Evolutionary conservation across 2,797 vertebrate genomes (phyloP).

Genomic region (Premnoplex brunnescens): DNA sequence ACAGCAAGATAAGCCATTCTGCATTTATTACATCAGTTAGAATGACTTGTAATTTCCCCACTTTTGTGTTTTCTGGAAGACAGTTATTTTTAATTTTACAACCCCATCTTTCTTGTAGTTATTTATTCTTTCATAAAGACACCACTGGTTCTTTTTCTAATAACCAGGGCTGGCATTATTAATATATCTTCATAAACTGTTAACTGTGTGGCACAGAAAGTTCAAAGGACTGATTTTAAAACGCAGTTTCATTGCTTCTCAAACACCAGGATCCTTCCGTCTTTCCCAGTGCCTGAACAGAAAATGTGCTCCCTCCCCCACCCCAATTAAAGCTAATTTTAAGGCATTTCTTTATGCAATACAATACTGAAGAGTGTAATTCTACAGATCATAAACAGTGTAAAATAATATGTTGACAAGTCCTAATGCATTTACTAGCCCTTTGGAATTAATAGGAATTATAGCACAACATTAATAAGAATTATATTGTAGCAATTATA

Average conservation of each 20-base stretch:
- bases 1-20: not conserved
- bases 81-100: constrained; percentile 28
- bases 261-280: constrained; percentile 32
- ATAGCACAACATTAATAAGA: constrained; percentile 82
- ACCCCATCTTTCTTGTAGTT: not conserved
- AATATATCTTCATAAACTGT: constrained; percentile 38
- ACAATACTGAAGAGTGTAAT: constrained; percentile 76
- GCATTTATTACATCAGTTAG: constrained; percentile 15
- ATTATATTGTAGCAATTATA: constrained; percentile 80
- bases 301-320: not conserved
- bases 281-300: not conserved
- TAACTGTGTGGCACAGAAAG: not conserved
- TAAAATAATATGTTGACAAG: constrained; percentile 86
- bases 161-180: constrained; percentile 7
- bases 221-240: constrained; percentile 48
- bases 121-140: constrained; percentile 24
- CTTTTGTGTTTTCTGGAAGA: constrained; percentile 4
- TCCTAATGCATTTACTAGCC: constrained; percentile 85
- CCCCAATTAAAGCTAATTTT: constrained; percentile 61
- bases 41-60: constrained; percentile 21
- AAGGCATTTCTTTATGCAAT: constrained; percentile 72
- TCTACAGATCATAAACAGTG: constrained; percentile 83
- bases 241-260: constrained; percentile 30
- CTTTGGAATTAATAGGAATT: constrained; percentile 83
- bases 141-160: constrained; percentile 15